These are phyloP conservation scores for Nansenia antarctica DNA, from an alignment of 2,113 vertebrate species.

Conservation along the genomic window DNA sequence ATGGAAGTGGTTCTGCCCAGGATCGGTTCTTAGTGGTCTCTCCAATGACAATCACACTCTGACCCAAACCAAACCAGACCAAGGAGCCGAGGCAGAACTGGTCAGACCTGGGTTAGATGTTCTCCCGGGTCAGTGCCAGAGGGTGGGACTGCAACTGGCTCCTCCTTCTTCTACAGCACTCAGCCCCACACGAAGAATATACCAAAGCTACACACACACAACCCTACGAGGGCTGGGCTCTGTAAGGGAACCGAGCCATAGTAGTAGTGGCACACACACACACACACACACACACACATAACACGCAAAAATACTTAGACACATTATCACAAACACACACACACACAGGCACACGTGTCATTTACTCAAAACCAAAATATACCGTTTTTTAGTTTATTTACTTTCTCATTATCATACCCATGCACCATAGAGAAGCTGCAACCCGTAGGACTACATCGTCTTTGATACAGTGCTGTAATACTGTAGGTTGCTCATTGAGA, in stretches of 20 bases:
- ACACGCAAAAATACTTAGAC: neutral
- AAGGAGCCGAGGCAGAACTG: conserved; percentile 50
- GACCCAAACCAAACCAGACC: conserved; percentile 64
- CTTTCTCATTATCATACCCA: neutral
- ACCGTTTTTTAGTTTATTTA: neutral
- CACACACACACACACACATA: neutral
- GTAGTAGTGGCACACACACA: neutral
- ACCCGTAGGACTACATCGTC: neutral
- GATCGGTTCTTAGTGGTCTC: conserved; percentile 58
- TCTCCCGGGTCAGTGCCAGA: conserved; percentile 18
- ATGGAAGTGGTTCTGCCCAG: conserved; percentile 42
- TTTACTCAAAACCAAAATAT: neutral
- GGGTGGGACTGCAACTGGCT: neutral
- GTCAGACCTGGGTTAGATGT: neutral
- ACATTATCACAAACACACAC: conserved; percentile 2
- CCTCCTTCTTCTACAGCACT: conserved; percentile 38
- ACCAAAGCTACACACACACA: conserved; percentile 55
- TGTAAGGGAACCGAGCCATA: conserved; percentile 6
- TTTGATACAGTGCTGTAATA: conserved; percentile 25
- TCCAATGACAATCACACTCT: conserved; percentile 65
- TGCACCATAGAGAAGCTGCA: neutral
- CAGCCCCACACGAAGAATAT: conserved; percentile 36
- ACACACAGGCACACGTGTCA: neutral
- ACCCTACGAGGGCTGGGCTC: conserved; percentile 26
- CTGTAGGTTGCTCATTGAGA: conserved; percentile 20